phyloP scores from a whole-genome alignment of 1,140 invertebrate genomes.

The Panagrolaimus sp. region DNA sequence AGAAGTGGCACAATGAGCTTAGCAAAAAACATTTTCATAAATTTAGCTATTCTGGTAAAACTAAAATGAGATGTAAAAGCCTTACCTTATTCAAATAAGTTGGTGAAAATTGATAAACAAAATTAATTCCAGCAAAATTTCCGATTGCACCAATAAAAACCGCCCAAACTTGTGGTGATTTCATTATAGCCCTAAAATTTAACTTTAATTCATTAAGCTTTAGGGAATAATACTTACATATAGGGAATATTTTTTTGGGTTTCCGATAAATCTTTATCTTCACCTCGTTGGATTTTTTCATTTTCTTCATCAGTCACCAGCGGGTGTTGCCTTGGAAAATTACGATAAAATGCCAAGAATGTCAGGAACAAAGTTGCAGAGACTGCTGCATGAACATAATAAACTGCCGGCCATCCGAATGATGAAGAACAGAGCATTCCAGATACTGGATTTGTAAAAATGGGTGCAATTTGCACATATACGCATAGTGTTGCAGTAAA shows the following conservation, averaged over 20 bases:
- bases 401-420: background rate
- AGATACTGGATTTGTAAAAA: conserved; percentile 15
- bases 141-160: conserved; percentile 33
- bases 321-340: background rate
- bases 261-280: too few relatives aligned
- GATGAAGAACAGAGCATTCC: background rate
- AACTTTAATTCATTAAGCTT: too few relatives aligned
- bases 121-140: conserved; percentile 36
- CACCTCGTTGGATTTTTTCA: too few relatives aligned
- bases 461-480: conserved; percentile 14
- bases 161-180: conserved; percentile 26
- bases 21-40: too few relatives aligned
- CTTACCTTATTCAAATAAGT: conserved; percentile 37
- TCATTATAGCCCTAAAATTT: conserved; percentile 27
- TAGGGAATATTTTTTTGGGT: too few relatives aligned
- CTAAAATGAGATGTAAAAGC: too few relatives aligned
- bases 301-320: too few relatives aligned
- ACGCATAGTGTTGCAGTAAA: conserved; percentile 14
- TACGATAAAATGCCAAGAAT: conserved; percentile 4
- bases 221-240: too few relatives aligned
- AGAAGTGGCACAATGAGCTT: too few relatives aligned
- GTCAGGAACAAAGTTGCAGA: background rate
- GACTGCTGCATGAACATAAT: conserved; percentile 1
- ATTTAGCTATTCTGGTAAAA: too few relatives aligned
- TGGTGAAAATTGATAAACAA: conserved; percentile 35